Conservation (phyloP, 2,797 vertebrate genomes). For the Aphelocoma californica region DNA sequence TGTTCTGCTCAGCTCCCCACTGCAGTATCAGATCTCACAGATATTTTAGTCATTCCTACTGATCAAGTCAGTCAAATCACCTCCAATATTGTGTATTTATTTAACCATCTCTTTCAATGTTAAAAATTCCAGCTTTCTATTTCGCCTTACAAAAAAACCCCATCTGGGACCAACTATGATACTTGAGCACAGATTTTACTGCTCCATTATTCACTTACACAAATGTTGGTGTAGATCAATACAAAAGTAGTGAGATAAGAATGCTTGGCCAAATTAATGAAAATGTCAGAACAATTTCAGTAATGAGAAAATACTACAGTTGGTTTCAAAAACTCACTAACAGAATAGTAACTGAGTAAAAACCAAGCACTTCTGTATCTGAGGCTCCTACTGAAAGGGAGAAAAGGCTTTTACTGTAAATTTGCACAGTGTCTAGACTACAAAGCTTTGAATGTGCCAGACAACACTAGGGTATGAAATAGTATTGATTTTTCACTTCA, state of each 20-base stretch:
- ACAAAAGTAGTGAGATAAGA: background rate
- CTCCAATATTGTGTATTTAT: background rate
- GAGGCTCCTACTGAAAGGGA: background rate
- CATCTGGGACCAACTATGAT: background rate
- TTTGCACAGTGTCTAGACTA: background rate
- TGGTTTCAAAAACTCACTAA: background rate
- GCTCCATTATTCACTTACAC: background rate
- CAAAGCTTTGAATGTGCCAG: background rate
- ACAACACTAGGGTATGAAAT: background rate
- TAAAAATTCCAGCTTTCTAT: background rate
- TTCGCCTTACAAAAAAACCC: background rate
- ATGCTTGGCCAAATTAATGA: background rate
- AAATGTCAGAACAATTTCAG: background rate
- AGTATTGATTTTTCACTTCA: background rate
- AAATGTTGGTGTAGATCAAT: background rate
- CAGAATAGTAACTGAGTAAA: background rate
- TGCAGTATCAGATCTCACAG: background rate
- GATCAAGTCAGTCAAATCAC: background rate
- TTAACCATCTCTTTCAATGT: background rate
- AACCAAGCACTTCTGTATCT: background rate
- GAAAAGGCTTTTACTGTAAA: background rate
- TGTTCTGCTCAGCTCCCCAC: background rate
- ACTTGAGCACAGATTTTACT: background rate
- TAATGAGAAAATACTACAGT: background rate
- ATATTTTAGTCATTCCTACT: background rate